Percentiles rank a stretch among this genome's conserved stretches.
Conservation (phyloP, 2,113 vertebrate genomes). For the Hydrolagus affinis region DNA sequence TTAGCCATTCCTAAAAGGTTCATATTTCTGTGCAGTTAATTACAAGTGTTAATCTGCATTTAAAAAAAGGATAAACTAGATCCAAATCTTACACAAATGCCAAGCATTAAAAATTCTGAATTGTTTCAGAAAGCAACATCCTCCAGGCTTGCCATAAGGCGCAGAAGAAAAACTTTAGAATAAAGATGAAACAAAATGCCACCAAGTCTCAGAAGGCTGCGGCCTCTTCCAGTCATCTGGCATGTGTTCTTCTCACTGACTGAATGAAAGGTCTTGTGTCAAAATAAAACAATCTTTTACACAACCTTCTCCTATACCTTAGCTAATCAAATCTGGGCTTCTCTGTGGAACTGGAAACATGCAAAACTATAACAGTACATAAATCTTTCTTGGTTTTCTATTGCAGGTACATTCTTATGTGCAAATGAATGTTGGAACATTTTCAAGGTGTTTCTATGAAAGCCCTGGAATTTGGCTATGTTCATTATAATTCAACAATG, state of each 20-base stretch:
- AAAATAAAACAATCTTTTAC: constrained; percentile 6
- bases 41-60: neutral
- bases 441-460: neutral
- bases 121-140: neutral
- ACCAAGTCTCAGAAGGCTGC: constrained; percentile 2
- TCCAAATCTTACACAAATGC: neutral
- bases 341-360: neutral
- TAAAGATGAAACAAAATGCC: constrained; percentile 4
- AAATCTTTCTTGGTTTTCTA: neutral
- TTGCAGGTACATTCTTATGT: neutral
- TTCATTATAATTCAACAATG: neutral
- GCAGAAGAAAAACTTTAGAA: neutral
- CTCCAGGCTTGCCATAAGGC: neutral
- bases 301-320: neutral
- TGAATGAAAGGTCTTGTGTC: neutral
- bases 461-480: neutral
- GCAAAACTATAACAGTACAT: neutral
- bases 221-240: neutral
- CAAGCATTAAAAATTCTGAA: neutral
- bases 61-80: neutral
- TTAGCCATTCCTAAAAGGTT: neutral
- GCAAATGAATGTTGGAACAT: neutral
- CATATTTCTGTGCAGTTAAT: neutral
- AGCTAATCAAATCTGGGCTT: neutral
- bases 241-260: neutral